phyloP scores from a whole-genome alignment of 2,888 invertebrate genomes.

The Cephus spinipes region DNA sequence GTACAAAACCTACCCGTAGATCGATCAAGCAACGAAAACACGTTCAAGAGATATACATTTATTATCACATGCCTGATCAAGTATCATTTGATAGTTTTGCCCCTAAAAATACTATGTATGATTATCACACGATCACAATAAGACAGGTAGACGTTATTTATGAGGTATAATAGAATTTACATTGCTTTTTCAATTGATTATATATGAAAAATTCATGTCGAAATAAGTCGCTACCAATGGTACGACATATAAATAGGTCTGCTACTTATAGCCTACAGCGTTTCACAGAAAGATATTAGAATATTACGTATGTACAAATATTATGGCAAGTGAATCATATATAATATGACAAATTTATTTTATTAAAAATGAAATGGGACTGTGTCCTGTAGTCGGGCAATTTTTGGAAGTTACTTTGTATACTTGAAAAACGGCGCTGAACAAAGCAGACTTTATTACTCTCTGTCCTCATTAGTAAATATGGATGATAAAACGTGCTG shows the following conservation, averaged over 20 bases:
- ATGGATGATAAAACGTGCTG: neutral
- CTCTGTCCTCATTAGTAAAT: neutral
- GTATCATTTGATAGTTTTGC: conserved; percentile 16
- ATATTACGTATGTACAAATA: neutral
- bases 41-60: conserved; percentile 18
- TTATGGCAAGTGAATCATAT: neutral
- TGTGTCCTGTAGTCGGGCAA: neutral
- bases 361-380: neutral
- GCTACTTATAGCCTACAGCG: conserved; percentile 5
- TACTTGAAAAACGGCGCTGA: neutral
- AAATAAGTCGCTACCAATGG: neutral
- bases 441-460: neutral
- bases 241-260: conserved; percentile 6
- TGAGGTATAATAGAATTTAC: conserved; percentile 29
- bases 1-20: conserved; percentile 31
- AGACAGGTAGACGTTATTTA: conserved; percentile 14
- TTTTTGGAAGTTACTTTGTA: neutral
- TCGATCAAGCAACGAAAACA: conserved; percentile 9
- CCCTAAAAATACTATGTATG: conserved; percentile 40
- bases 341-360: neutral
- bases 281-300: neutral
- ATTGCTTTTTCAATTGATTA: conserved; percentile 46
- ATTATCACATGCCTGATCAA: conserved; percentile 31
- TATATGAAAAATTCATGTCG: conserved; percentile 24
- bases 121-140: conserved; percentile 45